Base-by-base conservation (phyloP, 2,797 vertebrate genomes). In the Lagocephalus sceleratus region DNA sequence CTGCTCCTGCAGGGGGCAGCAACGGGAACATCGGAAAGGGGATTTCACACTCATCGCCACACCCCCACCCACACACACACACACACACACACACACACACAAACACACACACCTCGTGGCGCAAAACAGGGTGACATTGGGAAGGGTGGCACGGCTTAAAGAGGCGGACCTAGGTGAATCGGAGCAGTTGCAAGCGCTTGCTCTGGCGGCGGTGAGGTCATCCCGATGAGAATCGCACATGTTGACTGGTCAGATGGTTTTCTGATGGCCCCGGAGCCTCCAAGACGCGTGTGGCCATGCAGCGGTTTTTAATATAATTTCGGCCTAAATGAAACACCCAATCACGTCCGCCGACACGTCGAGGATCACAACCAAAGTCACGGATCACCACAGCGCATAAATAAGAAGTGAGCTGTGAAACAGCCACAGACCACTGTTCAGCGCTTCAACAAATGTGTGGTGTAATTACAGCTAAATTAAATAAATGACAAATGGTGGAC, bases 281-380 rank as follows among this genome's bases (percentile, higher is more conserved):
- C 61, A 57, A 54, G 50, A 72, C 58, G 16, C 20, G 58, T 57
- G 71, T 71, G 75, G 75, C 74, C 64, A 73, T 49, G 35, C 39
- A 26, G 29, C 53, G 75, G 73, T 73, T 82, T n/a, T 69, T 56
- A 68, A 68, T 72, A 70, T 71, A 59, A 70, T 48, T 60, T 67
- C 67, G 29, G 53, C 45, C 70, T 68, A 71, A 60, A 73, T 78
- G 74, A 71, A 78, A 78, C 71, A 60, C 70, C 63, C 66, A 35
- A 71, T 76, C 49, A 44, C 22, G 12, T 44, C 42, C 29, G 55
- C 53, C 3, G 15, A 51, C 14, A 50, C 63, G 55, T 53, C 5
- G 26, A 66, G 52, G 46, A 43, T 25, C 35, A 45, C n/a, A 47
- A 15, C 32, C n/a, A 40, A 8, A 47, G 20, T 15, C 2, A 16